Conservation (phyloP, 2,113 vertebrate species). For the Osmerus eperlanus region DNA sequence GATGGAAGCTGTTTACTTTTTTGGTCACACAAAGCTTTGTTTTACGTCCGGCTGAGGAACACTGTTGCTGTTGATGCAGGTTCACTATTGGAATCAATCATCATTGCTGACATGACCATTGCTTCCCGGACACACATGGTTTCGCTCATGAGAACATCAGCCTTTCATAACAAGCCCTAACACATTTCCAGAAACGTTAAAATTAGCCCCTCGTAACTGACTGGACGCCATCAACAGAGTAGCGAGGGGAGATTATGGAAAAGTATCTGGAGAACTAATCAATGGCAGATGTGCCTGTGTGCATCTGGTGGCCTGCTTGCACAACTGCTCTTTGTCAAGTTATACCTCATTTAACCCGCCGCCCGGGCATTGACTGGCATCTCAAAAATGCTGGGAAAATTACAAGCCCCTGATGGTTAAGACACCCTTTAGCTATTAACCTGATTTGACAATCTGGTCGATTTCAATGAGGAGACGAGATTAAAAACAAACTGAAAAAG, state of each 20-base stretch:
- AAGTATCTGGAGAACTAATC: slow-evolving; percentile 49
- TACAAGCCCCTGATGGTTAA: slow-evolving; percentile 32
- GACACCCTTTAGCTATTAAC: slow-evolving; percentile 32
- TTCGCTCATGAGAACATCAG: slow-evolving; percentile 39
- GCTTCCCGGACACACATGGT: slow-evolving; percentile 31
- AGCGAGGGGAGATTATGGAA: slow-evolving; percentile 31
- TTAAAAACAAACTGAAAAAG: background rate
- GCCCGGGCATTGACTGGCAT: slow-evolving; percentile 31
- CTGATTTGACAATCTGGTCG: slow-evolving; percentile 20
- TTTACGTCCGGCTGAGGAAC: slow-evolving; percentile 8
- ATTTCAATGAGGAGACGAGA: background rate
- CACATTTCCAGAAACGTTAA: slow-evolving; percentile 43
- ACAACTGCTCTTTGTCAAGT: slow-evolving; percentile 32
- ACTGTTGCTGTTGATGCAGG: slow-evolving; percentile 9
- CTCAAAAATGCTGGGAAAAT: slow-evolving; percentile 41
- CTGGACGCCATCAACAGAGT: slow-evolving; percentile 24
- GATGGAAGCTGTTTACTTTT: slow-evolving; percentile 5
- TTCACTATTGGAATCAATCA: slow-evolving; percentile 22
- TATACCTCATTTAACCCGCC: slow-evolving; percentile 47
- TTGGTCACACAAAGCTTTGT: slow-evolving; percentile 36
- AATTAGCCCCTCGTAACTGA: slow-evolving; percentile 47
- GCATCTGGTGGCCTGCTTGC: slow-evolving; percentile 12
- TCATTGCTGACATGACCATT: slow-evolving; percentile 19
- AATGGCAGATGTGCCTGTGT: slow-evolving; percentile 53
- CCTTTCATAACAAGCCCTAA: slow-evolving; percentile 17